Conservation (phyloP, 2,113 vertebrate genomes). For the Dipodomys stephensi region DNA sequence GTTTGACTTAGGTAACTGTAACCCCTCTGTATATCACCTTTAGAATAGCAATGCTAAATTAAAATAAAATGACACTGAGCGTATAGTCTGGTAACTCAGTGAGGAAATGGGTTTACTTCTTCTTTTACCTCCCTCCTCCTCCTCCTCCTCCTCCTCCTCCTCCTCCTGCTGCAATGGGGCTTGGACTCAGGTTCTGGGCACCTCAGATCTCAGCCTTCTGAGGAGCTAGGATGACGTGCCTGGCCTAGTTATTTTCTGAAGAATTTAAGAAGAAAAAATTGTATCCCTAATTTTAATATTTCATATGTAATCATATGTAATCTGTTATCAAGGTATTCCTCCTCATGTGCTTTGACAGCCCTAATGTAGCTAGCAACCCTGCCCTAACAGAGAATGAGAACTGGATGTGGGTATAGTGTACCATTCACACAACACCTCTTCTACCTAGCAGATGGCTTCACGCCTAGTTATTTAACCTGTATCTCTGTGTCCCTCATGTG, state of each 20-base stretch:
- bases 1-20: no score
- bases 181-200: no score
- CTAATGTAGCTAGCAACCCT: not conserved
- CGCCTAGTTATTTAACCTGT: no score
- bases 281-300: not conserved
- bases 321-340: not conserved
- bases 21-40: no score
- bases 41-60: not conserved
- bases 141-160: no score
- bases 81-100: not conserved
- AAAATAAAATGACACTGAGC: not conserved
- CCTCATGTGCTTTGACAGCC: not conserved
- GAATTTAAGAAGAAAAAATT: conserved; percentile 18
- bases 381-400: not conserved
- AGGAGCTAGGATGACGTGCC: not conserved
- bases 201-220: not conserved
- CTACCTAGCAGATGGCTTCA: no score
- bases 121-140: no score
- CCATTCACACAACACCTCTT: not conserved
- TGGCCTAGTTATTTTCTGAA: not conserved
- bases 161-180: no score
- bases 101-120: not conserved
- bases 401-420: not conserved
- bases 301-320: not conserved
- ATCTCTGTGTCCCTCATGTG: not conserved